phyloP scores from a whole-genome alignment of 2,888 invertebrate genomes.

The Lithophane ornitopus region DNA sequence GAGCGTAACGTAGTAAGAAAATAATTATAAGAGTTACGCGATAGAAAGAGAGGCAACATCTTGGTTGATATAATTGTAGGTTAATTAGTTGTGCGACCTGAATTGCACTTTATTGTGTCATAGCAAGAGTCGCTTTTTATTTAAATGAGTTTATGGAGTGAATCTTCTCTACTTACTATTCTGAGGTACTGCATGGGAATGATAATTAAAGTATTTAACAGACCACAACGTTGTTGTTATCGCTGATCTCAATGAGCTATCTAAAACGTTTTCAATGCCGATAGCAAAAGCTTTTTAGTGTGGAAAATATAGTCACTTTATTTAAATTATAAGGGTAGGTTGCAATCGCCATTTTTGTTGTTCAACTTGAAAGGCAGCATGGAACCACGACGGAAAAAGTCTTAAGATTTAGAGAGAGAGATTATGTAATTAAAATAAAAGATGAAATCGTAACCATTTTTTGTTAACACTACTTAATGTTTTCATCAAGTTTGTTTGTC shows the following conservation, averaged over 20 bases:
- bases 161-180: no score
- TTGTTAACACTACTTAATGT: background rate
- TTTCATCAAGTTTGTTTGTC: background rate
- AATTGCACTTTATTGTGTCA: no score
- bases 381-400: background rate
- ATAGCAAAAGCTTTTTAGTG: conserved; percentile 40
- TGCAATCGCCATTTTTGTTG: background rate
- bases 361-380: conserved; percentile 1
- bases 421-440: background rate
- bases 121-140: no score
- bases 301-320: conserved; percentile 54
- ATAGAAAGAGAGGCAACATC: no score
- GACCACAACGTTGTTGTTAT: background rate
- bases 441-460: background rate
- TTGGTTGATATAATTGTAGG: no score
- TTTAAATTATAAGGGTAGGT: conserved; percentile 28
- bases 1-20: no score
- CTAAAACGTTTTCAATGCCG: conserved; percentile 31
- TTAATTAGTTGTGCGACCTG: no score
- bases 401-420: background rate
- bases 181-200: no score
- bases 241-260: conserved; percentile 33
- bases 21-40: no score
- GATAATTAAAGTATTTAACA: background rate
- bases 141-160: no score